Percentiles rank a stretch among this genome's conserved stretches.
These are phyloP conservation scores for Ailurus styani DNA, from an alignment of 2,113 vertebrate species.

Conservation along the genomic window DNA sequence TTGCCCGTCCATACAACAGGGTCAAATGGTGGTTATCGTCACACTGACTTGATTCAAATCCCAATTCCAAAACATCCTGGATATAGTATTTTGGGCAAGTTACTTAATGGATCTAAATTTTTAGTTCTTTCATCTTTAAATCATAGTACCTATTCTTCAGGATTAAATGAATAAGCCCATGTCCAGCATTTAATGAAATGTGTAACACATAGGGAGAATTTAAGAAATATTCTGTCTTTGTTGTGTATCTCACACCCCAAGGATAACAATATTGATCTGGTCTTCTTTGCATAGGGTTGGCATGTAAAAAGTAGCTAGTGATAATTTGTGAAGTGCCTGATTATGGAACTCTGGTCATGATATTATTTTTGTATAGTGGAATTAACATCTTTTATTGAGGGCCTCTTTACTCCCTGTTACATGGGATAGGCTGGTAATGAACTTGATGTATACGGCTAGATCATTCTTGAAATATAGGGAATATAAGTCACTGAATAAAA, in stretches of 20 bases:
- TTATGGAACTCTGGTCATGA: not conserved
- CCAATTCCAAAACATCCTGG: not conserved
- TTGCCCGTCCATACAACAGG: not conserved
- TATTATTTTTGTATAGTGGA: not conserved
- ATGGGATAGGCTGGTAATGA: not conserved
- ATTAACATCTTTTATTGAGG: not conserved
- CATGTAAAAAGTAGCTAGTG: not conserved
- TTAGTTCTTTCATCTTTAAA: not conserved
- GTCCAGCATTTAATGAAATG: not conserved
- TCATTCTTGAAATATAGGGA: not conserved
- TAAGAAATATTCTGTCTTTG: not conserved
- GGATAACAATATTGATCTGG: not conserved
- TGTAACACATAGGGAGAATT: not conserved
- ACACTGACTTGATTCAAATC: not conserved
- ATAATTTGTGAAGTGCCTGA: not conserved
- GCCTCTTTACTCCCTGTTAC: not conserved
- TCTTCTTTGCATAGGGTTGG: not conserved
- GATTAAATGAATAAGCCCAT: not conserved
- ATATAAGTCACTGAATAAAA: not conserved
- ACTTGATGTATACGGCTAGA: not conserved
- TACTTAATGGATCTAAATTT: not conserved
- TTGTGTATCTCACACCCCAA: not conserved
- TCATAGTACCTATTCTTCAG: not conserved
- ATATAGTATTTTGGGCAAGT: not conserved
- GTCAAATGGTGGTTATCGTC: not conserved